phyloP scores from a whole-genome alignment of 2,113 vertebrate genomes.

The Xiphophorus hellerii region DNA sequence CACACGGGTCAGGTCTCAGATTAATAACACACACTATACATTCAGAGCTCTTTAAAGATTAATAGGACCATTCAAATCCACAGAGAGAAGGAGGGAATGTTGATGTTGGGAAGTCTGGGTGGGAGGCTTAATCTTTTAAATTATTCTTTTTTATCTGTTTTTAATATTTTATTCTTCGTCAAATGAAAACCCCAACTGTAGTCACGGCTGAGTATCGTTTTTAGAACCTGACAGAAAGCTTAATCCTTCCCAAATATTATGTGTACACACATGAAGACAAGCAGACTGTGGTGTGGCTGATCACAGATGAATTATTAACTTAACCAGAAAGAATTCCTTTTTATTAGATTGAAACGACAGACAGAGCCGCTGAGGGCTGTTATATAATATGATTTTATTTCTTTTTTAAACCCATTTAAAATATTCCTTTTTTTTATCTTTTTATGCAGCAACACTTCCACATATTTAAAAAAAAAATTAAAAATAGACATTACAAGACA shows the following conservation, averaged over 20 bases:
- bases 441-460: not conserved
- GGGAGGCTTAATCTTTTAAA: not conserved
- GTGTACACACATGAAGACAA: not conserved
- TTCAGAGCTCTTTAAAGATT: slow-evolving; percentile 40
- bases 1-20: slow-evolving; percentile 1
- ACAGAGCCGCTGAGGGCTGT: no score
- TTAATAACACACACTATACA: slow-evolving; percentile 4
- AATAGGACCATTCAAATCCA: slow-evolving; percentile 14
- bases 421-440: not conserved
- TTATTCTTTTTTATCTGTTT: slow-evolving; percentile 1
- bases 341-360: no score
- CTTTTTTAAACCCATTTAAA: not conserved
- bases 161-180: slow-evolving; percentile 27
- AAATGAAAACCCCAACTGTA: not conserved
- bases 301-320: no score
- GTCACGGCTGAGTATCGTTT: not conserved
- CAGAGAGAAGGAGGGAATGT: not conserved
- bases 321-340: no score
- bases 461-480: no score
- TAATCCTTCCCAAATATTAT: not conserved
- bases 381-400: not conserved
- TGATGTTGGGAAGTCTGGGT: slow-evolving; percentile 28
- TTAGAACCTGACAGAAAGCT: not conserved
- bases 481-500: no score
- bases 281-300: not conserved